Evolutionary conservation across 2,797 vertebrate genomes (phyloP), one percentile per base, ranked within the genome.

Genomic region (Etheostoma nigrum): DNA sequence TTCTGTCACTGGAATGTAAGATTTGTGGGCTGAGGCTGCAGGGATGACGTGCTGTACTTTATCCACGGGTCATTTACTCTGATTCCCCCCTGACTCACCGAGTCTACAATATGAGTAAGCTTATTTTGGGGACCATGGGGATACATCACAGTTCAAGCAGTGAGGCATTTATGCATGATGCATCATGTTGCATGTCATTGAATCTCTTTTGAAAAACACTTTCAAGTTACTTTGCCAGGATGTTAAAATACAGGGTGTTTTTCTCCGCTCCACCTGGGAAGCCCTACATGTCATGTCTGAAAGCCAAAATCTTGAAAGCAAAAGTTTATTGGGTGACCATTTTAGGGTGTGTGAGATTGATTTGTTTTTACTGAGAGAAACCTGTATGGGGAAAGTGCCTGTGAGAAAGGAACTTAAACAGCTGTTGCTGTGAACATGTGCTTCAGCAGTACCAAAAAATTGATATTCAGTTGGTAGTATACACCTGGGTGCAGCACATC

Each of bases 61-160:
- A 87, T 91, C 79, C 83, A 88, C 52, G 77, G 85, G 79, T 87
- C 86, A 87, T 91, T 89, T 84, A 74, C 80, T 84, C 76, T 83
- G 72, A 88, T 76, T 89, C 79, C 45, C 85, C 74, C 79, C 65
- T 91, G 88, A 90, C 85, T 86, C 72, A 87, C 78, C 49, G 19
- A 60, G 76, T 76, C 74, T 76, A 69, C 58, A 76, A 40, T 77
- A 85, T 90, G 78, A 91, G 87, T 79, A 81, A 83, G 72, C 86
- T 90, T 80, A 73, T 87, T 90, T 78, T 71, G 67, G 69, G 59
- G 76, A 87, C 75, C 73, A 44, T 48, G 52, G 86, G 84, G 81
- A 88, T 79, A 60, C 78, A 76, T 84, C 65, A 60, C 78, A 65
- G 70, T 65, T 84, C 78, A 76, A 74, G 74, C 71, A 66, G 64